Percentiles rank a stretch among this genome's conserved stretches.
These are phyloP conservation scores for Lymantria monacha DNA, from an alignment of 2,888 invertebrate genomes.

Conservation along the genomic window DNA sequence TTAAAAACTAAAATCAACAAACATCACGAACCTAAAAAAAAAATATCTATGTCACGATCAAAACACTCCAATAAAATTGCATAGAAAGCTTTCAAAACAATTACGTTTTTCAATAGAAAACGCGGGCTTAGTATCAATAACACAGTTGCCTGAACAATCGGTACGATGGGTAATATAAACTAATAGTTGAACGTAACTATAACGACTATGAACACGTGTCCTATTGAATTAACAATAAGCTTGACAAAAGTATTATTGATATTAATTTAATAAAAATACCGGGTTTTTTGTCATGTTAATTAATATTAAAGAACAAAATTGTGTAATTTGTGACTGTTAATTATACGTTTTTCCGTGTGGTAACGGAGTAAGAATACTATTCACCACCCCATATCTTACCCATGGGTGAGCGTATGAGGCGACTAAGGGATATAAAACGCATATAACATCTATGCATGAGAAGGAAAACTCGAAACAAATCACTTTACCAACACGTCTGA, in stretches of 20 bases:
- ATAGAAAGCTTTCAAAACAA: constrained; percentile 1
- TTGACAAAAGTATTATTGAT: constrained; percentile 7
- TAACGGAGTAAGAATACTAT: no score
- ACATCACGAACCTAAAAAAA: background rate
- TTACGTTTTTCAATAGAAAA: background rate
- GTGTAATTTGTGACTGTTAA: no score
- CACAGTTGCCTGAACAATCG: constrained; percentile 32
- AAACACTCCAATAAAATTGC: background rate
- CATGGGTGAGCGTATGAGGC: no score
- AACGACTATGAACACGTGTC: constrained; percentile 23
- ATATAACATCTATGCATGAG: no score
- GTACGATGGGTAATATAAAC: constrained; percentile 34
- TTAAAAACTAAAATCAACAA: background rate
- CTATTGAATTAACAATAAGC: constrained; percentile 45
- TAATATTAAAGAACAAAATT: no score
- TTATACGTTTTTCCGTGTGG: no score
- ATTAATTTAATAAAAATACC: no score
- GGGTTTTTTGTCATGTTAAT: no score
- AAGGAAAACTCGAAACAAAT: no score
- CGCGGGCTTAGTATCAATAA: constrained; percentile 32
- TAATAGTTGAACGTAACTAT: constrained; percentile 34
- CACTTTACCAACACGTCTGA: no score
- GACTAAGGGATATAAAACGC: no score
- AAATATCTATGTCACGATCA: background rate
- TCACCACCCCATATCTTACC: no score